Base-by-base conservation (phyloP, 2,797 vertebrate species). In the Melanogrammus aeglefinus region DNA sequence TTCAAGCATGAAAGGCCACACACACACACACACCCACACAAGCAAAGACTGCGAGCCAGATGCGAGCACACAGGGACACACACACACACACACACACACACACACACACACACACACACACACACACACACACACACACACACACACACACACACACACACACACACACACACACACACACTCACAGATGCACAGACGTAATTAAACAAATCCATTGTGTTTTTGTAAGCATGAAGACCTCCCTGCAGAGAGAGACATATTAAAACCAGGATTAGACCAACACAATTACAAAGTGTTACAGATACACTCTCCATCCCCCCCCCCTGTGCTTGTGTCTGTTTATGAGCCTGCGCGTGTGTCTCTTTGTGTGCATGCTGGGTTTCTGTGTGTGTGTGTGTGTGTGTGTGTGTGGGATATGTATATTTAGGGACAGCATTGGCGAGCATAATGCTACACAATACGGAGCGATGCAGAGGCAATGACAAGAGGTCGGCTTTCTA, bases 241-340 rank as follows among this genome's bases (percentile, higher is more conserved):
- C 83, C 88, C 87, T 69, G 86, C 88, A 87, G 88, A 31, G 90
- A 84, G 80, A 90, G 85, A 87, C 86, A 84, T 86, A 90, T 88
- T 91, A 91, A 91, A 91, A 91, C 86, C 83, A 79, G 86, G 88
- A 91, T 89, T 88, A 90, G 85, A 81, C 88, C 83, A 80, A 72
- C 77, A 91, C 90, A 91, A 89, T 90, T 90, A 87, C 80, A 87
- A 84, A 88, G 86, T 82, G 86, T 84, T 80, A 81, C 77, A 47
- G 6, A 87, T 51, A 79, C 78, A 76, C 80, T 77, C 77, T 18
- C 10, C 33, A 31, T 24, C 78, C 78, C 39, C 35, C 74, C 6
- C 79, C 78, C 39, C 74, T 6, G 36, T 47, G 27, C 72, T 1
- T 39, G 79, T 82, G 76, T 76, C 29, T 69, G 69, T 57, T 16